phyloP scores from a whole-genome alignment of 2,888 invertebrate genomes.

The Mechanitis mazaeus region DNA sequence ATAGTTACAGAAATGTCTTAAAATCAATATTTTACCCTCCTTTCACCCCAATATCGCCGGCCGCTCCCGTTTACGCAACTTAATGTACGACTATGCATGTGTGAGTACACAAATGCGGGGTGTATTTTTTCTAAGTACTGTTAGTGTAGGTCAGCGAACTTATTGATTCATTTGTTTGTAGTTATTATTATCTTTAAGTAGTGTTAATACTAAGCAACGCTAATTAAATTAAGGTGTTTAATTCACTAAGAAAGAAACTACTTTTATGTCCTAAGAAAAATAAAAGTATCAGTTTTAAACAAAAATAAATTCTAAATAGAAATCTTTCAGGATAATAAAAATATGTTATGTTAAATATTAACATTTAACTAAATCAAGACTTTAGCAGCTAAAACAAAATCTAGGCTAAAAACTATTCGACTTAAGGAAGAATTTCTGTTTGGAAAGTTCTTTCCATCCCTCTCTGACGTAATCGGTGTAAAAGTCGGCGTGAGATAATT shows the following conservation, averaged over 20 bases:
- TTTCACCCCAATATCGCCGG: constrained; percentile 30
- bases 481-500: too few relatives aligned
- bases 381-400: not conserved
- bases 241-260: too few relatives aligned
- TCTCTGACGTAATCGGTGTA: too few relatives aligned
- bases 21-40: constrained; percentile 59
- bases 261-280: too few relatives aligned
- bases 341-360: not conserved
- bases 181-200: constrained; percentile 32
- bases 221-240: too few relatives aligned
- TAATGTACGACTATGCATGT: constrained; percentile 34
- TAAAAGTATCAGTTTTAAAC: too few relatives aligned
- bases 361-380: too few relatives aligned
- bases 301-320: constrained; percentile 13
- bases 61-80: constrained; percentile 39
- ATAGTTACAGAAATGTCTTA: constrained; percentile 26
- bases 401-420: constrained; percentile 24
- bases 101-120: constrained; percentile 33
- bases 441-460: too few relatives aligned
- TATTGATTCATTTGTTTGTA: constrained; percentile 42
- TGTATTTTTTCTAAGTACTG: constrained; percentile 40
- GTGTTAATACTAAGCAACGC: too few relatives aligned
- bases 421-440: constrained; percentile 7
- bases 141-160: constrained; percentile 49
- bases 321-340: constrained; percentile 25